These are phyloP conservation scores for Papilio xuthus DNA, from an alignment of 1,140 invertebrate genomes.

Conservation along the genomic window DNA sequence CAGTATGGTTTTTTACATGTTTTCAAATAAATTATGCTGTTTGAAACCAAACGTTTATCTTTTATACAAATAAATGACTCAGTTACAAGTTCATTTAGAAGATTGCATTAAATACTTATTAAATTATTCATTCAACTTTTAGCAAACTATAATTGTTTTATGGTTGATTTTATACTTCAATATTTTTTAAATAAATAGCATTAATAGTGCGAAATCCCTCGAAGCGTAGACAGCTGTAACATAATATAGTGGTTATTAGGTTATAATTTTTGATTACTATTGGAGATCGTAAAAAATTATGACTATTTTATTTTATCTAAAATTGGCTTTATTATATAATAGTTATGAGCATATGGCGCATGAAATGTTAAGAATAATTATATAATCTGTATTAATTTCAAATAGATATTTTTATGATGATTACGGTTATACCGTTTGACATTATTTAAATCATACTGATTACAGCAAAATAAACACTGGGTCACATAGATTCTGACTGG, in stretches of 20 bases:
- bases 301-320: slow-evolving; percentile 47
- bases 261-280: slow-evolving; percentile 31
- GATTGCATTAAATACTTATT: background rate
- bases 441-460: too few relatives aligned
- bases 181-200: slow-evolving; percentile 11
- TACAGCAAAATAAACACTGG: too few relatives aligned
- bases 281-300: slow-evolving; percentile 44
- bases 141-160: background rate
- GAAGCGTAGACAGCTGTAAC: slow-evolving; percentile 6
- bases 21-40: too few relatives aligned
- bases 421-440: too few relatives aligned
- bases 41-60: too few relatives aligned
- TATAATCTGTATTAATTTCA: too few relatives aligned
- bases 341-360: slow-evolving; percentile 39
- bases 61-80: too few relatives aligned
- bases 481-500: too few relatives aligned
- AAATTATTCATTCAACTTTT: background rate
- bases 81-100: too few relatives aligned
- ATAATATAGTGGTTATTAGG: slow-evolving; percentile 21
- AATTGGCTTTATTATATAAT: slow-evolving; percentile 41
- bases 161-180: background rate
- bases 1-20: too few relatives aligned
- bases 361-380: background rate
- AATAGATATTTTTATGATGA: too few relatives aligned
- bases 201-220: slow-evolving; percentile 20